Percentiles rank a stretch among this genome's conserved stretches.
These are phyloP conservation scores for Sebastes fasciatus DNA, from an alignment of 2,113 vertebrate genomes.

Conservation along the genomic window DNA sequence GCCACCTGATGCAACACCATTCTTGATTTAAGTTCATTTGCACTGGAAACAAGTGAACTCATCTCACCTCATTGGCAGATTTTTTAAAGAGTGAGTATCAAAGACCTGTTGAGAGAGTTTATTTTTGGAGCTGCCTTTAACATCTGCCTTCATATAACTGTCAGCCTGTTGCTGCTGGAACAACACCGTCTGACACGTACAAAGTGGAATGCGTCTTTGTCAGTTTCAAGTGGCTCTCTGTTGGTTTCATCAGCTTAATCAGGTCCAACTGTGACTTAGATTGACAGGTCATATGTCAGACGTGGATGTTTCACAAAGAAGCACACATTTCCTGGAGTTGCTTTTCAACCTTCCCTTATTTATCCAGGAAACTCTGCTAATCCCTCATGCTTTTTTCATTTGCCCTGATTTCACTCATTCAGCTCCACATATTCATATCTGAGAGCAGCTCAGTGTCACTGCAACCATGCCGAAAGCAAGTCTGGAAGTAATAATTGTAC, in stretches of 20 bases:
- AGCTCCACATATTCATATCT: neutral
- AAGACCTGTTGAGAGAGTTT: constrained; percentile 39
- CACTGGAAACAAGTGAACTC: constrained; percentile 38
- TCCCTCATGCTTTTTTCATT: constrained; percentile 32
- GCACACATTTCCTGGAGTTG: constrained; percentile 30
- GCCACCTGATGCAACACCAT: constrained; percentile 39
- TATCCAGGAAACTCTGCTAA: constrained; percentile 42
- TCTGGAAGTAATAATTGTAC: neutral
- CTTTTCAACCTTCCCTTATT: constrained; percentile 39
- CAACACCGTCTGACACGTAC: constrained; percentile 39
- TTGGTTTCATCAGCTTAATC: constrained; percentile 64
- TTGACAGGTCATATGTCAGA: constrained; percentile 56
- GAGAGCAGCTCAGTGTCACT: constrained; percentile 22
- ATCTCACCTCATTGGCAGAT: constrained; percentile 27
- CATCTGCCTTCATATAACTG: constrained; percentile 24
- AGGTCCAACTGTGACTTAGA: constrained; percentile 56
- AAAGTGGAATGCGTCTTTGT: constrained; percentile 56
- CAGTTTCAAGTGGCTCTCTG: constrained; percentile 63
- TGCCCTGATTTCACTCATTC: constrained; percentile 45
- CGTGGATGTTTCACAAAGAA: constrained; percentile 38
- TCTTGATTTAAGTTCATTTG: constrained; percentile 41
- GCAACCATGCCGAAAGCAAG: neutral
- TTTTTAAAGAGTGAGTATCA: constrained; percentile 37
- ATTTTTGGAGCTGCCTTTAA: constrained; percentile 24
- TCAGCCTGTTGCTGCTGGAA: constrained; percentile 55